Evolutionary conservation across 2,888 invertebrate genomes (phyloP).

Genomic region (Lithophane ornitopus): DNA sequence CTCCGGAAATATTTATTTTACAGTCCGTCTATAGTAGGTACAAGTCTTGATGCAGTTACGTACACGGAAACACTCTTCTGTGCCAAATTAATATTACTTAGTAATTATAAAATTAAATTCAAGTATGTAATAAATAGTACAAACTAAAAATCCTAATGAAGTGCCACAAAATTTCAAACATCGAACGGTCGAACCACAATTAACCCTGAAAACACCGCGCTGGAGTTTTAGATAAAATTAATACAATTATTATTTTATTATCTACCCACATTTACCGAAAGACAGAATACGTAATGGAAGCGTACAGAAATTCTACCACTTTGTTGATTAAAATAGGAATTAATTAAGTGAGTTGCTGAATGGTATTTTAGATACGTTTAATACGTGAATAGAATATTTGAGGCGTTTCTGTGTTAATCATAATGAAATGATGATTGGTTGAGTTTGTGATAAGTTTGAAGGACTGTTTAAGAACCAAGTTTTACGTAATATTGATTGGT

Average conservation of each 20-base stretch:
- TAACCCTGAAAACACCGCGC: slow-evolving; percentile 28
- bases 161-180: slow-evolving; percentile 19
- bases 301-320: slow-evolving; percentile 43
- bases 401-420: slow-evolving; percentile 24
- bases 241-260: slow-evolving; percentile 56
- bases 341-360: slow-evolving; percentile 57
- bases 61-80: too few relatives aligned
- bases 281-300: slow-evolving; percentile 41
- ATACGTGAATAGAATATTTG: slow-evolving; percentile 40
- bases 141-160: not conserved
- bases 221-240: slow-evolving; percentile 32
- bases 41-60: too few relatives aligned
- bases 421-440: slow-evolving; percentile 27
- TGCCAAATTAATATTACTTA: too few relatives aligned
- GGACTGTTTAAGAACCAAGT: not conserved
- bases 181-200: not conserved
- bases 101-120: not conserved
- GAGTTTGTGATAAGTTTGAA: slow-evolving; percentile 1
- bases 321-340: slow-evolving; percentile 58
- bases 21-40: too few relatives aligned
- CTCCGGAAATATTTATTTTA: not conserved
- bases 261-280: slow-evolving; percentile 37
- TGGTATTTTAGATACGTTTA: slow-evolving; percentile 52
- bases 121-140: not conserved
- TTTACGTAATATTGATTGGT: not conserved